phyloP scores from a whole-genome alignment of 2,888 invertebrate genomes.

The Cantharis nigra region DNA sequence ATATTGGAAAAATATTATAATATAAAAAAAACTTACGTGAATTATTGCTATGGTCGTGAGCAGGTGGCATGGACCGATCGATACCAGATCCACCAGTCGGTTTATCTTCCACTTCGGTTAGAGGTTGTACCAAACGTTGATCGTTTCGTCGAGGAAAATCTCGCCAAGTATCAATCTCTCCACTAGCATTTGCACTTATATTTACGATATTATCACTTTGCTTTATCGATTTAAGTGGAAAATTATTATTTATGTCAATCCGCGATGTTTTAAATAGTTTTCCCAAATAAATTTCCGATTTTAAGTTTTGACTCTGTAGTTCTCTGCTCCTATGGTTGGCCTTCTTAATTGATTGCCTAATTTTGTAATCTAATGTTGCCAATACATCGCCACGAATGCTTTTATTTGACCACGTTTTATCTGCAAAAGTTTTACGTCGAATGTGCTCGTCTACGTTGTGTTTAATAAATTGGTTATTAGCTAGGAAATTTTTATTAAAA shows the following conservation, averaged over 20 bases:
- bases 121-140: conserved; percentile 20
- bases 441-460: neutral
- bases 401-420: neutral
- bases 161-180: conserved; percentile 31
- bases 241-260: conserved; percentile 13
- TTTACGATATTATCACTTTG: conserved; percentile 30
- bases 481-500: conserved; percentile 15
- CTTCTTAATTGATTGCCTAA: neutral
- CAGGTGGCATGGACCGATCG: conserved; percentile 50
- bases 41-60: conserved; percentile 48
- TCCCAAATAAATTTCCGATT: neutral
- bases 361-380: neutral
- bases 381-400: neutral
- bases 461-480: neutral
- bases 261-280: neutral
- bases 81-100: conserved; percentile 24
- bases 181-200: conserved; percentile 31
- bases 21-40: conserved; percentile 47
- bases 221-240: conserved; percentile 5
- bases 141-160: conserved; percentile 29
- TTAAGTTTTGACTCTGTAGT: neutral
- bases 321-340: neutral
- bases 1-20: neutral
- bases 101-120: conserved; percentile 18
- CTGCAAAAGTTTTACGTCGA: neutral